Conservation (phyloP, 2,113 vertebrate species). For the Microtus oregoni region DNA sequence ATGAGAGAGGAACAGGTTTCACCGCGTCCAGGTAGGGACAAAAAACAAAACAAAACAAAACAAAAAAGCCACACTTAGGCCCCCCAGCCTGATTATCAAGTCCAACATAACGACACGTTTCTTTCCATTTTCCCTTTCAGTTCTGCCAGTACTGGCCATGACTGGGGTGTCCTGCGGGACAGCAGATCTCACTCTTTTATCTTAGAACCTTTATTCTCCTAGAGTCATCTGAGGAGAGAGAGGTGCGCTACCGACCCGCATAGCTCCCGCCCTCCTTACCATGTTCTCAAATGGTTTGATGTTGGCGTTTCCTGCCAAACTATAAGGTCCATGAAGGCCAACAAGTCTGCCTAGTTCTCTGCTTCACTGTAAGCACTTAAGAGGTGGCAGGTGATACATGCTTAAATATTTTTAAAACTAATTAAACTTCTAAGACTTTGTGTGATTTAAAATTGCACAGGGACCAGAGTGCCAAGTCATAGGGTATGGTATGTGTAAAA, state of each 20-base stretch:
- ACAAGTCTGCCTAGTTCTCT: background rate
- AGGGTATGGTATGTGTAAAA: background rate
- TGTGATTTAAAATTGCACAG: background rate
- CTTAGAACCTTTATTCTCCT: background rate
- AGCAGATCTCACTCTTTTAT: background rate
- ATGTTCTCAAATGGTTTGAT: background rate
- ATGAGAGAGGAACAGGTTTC: constrained; percentile 11
- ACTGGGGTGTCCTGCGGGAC: too few relatives aligned
- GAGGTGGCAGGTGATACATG: background rate
- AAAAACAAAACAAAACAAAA: background rate
- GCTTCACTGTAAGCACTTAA: background rate
- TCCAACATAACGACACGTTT: background rate
- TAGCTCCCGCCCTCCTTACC: background rate
- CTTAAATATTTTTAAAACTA: background rate
- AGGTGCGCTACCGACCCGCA: background rate
- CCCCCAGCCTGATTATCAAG: background rate
- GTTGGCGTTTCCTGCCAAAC: background rate
- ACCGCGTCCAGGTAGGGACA: background rate
- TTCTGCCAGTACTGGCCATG: background rate
- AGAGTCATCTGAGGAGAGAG: background rate
- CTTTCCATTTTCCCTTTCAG: background rate
- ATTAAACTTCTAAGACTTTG: constrained; percentile 23
- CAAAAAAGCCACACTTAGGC: background rate
- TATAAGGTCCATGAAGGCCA: background rate
- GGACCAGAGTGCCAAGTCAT: background rate